These are phyloP conservation scores for Agrotis exclamationis DNA, from an alignment of 2,888 invertebrate genomes.

Conservation along the genomic window DNA sequence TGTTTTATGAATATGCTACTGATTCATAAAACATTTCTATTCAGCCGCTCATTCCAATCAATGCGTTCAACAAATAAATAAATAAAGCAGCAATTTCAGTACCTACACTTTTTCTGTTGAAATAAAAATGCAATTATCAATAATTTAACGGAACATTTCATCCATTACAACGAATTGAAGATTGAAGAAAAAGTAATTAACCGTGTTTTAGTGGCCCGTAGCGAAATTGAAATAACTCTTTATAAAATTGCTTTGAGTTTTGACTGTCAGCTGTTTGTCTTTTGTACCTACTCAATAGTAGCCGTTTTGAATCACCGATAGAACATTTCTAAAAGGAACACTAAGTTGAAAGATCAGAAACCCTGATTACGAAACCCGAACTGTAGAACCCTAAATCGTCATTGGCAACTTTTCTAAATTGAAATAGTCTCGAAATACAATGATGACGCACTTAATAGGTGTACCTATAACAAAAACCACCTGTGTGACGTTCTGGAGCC, in stretches of 20 bases:
- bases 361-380: neutral
- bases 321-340: neutral
- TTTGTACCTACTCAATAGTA: neutral
- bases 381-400: conserved; percentile 2
- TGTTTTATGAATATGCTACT: conserved; percentile 3
- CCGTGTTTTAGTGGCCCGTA: conserved; percentile 24
- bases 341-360: neutral
- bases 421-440: conserved; percentile 16
- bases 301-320: conserved; percentile 2
- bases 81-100: conserved; percentile 36
- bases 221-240: conserved; percentile 20
- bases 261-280: conserved; percentile 8
- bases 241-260: conserved; percentile 5
- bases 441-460: conserved; percentile 38
- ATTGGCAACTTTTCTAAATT: conserved; percentile 7
- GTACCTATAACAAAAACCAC: conserved; percentile 61
- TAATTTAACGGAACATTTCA: conserved; percentile 52
- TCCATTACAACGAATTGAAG: conserved; percentile 37
- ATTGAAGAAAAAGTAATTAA: conserved; percentile 41
- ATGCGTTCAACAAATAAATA: conserved; percentile 21
- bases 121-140: conserved; percentile 45
- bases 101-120: conserved; percentile 15
- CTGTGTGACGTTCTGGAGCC: conserved; percentile 57
- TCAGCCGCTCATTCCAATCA: conserved; percentile 1
- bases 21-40: too few species aligned